A percentile compares a stretch with the other conserved stretches of the same genome.
phyloP scores from a whole-genome alignment of 2,113 vertebrate species.

The Nestor notabilis region DNA sequence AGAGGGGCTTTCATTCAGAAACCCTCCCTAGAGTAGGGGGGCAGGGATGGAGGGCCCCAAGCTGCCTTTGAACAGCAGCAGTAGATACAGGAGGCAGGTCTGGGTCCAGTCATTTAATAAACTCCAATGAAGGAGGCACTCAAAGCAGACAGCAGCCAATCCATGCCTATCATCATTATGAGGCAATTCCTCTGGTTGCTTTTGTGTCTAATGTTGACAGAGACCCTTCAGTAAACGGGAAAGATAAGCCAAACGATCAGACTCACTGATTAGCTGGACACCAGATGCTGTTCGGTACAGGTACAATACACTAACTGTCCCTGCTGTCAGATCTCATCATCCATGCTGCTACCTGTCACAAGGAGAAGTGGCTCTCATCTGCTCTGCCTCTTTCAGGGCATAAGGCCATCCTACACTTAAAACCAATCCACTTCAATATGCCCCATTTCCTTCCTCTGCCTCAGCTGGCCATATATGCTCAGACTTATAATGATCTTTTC shows the following conservation, averaged over 20 bases:
- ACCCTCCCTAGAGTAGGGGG: background rate
- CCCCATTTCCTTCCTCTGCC: background rate
- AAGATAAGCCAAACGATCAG: background rate
- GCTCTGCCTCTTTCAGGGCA: background rate
- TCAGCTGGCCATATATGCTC: background rate
- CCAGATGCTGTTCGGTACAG: background rate
- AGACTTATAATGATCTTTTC: background rate
- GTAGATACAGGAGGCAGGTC: background rate
- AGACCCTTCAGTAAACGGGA: background rate
- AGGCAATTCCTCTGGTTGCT: background rate
- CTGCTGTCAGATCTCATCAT: background rate
- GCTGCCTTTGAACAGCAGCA: slow-evolving; percentile 35
- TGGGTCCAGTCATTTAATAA: background rate
- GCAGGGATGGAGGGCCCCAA: background rate
- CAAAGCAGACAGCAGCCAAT: slow-evolving; percentile 22
- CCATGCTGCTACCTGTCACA: background rate
- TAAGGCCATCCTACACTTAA: background rate
- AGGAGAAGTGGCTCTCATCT: background rate
- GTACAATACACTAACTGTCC: background rate
- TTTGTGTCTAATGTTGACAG: background rate
- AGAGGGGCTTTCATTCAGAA: slow-evolving; percentile 52
- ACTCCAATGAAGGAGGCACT: background rate
- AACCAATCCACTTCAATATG: background rate
- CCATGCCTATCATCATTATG: background rate
- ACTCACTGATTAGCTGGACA: background rate